Conservation (phyloP, 2,113 vertebrate genomes). For the Cyprinodon tularosa region DNA sequence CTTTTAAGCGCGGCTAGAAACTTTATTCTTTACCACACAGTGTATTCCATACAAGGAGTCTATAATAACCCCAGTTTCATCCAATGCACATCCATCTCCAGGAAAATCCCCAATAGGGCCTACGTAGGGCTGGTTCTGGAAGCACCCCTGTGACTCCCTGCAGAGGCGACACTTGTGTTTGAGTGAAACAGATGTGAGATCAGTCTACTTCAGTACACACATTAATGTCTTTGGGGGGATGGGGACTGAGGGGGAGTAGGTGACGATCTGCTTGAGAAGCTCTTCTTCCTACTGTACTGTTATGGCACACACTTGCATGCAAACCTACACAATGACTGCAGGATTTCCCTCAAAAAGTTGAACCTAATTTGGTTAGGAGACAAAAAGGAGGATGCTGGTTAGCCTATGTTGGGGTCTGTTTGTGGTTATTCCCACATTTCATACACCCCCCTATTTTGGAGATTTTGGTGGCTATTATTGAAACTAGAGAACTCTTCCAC, state of each 20-base stretch:
- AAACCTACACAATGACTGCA: constrained; percentile 21
- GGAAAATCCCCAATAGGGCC: not conserved
- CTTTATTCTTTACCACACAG: not conserved
- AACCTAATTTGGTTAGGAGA: constrained; percentile 23
- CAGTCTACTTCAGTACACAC: constrained; percentile 27
- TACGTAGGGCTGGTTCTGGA: not conserved
- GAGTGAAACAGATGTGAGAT: constrained; percentile 33
- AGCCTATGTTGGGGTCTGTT: constrained; percentile 10
- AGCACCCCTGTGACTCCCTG: not conserved
- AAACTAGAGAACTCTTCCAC: constrained; percentile 20
- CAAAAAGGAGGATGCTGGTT: not conserved
- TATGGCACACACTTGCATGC: constrained; percentile 8
- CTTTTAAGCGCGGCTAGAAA: not conserved
- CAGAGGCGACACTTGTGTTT: not conserved
- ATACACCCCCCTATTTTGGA: not conserved
- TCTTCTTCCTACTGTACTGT: constrained; percentile 24
- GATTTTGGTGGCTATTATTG: not conserved
- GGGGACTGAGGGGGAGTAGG: constrained; percentile 51
- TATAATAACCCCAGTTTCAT: not conserved
- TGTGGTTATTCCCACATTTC: constrained; percentile 48
- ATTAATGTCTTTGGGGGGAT: constrained; percentile 15
- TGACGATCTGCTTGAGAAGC: constrained; percentile 39
- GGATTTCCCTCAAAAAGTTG: constrained; percentile 39
- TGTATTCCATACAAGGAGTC: not conserved
- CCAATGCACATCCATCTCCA: not conserved